Evolutionary conservation across 2,888 invertebrate species (phyloP), one percentile per base, ranked within the genome.

Genomic region (Spodoptera littoralis): DNA sequence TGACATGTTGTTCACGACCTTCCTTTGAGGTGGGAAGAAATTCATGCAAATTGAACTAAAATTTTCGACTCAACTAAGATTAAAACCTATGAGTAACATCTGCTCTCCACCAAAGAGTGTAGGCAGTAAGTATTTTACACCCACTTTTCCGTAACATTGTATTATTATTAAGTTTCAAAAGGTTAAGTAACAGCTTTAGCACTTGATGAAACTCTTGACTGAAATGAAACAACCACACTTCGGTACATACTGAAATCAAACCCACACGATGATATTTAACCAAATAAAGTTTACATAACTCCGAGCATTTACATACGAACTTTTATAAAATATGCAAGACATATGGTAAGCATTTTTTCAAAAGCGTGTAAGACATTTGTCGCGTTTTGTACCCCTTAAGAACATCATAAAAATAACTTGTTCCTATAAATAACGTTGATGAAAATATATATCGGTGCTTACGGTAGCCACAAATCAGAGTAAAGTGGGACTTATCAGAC

Each of bases 341-440:
- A 84, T 88, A 88, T 87, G 85, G 77, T 81, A 47, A 77, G 83
- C 82, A 85, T 89, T 90, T 75, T 88, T 88, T 89, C 88, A 90
- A 87, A 86, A 82, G 83, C 80, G 84, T 85, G 85, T 81, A 82
- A 85, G 84, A 87, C 81, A 79, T 82, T 86, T 81, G 79, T 84
- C 83, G 83, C 84, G 84, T 83, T 88, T 84, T 84, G 83, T 88
- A 84, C 82, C 80, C 63, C 81, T 85, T 86, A 88, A 89, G 87
- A 86, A 85, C 82, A 85, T 84, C 82, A 88, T 90, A 87, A 90
- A 88, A 88, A 84, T 85, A 89, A 88, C 87, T 86, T 85, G 87
- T 80, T 84, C 84, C 81, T 82, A 90, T 90, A 89, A 88, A 90
- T 89, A 87, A 89, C 81, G 83, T 80, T 88, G 88, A 88, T 89